Evolutionary conservation across 2,888 invertebrate species (phyloP), one percentile per base, ranked within the genome.

Genomic region (Diabrotica balteata): DNA sequence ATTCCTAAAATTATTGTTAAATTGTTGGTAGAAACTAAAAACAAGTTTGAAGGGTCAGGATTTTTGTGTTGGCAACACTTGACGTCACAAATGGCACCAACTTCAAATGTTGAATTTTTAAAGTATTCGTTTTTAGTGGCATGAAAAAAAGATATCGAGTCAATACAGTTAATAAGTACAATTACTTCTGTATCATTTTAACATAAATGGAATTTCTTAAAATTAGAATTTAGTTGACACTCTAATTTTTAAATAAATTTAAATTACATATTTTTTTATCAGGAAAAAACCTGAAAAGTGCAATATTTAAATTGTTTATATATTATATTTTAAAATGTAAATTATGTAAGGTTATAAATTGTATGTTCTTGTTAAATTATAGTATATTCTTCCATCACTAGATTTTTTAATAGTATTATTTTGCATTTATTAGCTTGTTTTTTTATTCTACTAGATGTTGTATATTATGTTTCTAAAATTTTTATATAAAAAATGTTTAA

Each of bases 241-340:
- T 49, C 8, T 46, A 49, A 8, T 58, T 58, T 22, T 17, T 22
- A 58, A 10, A 42, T 4, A 42, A 42, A 47, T 22, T 47, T 22
- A 58, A 58, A 47, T 58, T 46, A 58, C 8, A 32, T 32, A 32
- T 32, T 32, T 32, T 17, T 32, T 58, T 46, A 9, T 47, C 45
- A 47, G 58, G 47, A 58, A 42, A 7, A 10, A 47, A 58, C 22
- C 58, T 58, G 32, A 49, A 42, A 59, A 42, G 59, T 59, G 59
- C 59, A 59, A 59, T 59, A 59, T 50, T 59, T 42, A 44, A 49
- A 22, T 32, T 59, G 11, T 42, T 49, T 58, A 7, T 46, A 57
- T 46, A 32, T 32, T 32, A 45, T 57, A 57, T 11, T 44, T 11
- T 57, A 43, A 57, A 57, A 57, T 45, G 45, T n/a, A 51, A 17